phyloP scores from a whole-genome alignment of 2,888 invertebrate genomes.

The Pardosa pseudoannulata region DNA sequence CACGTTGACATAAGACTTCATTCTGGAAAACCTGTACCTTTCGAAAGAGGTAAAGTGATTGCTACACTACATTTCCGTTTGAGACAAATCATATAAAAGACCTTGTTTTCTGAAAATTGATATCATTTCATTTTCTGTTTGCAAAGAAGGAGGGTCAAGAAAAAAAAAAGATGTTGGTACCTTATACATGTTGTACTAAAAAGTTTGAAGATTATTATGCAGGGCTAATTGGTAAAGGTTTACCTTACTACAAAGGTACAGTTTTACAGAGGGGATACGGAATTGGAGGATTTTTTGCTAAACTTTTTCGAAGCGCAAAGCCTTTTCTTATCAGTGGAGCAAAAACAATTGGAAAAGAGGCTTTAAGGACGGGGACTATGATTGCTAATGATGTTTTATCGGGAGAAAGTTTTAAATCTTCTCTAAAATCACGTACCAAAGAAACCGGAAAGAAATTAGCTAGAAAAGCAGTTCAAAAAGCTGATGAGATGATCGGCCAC shows the following conservation, averaged over 20 bases:
- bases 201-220: conserved; percentile 26
- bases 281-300: conserved; percentile 36
- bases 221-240: conserved; percentile 33
- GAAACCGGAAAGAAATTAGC: conserved; percentile 23
- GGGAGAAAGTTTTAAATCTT: conserved; percentile 23
- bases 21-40: conserved; percentile 12
- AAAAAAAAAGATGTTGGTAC: neutral
- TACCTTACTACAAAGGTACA: conserved; percentile 31
- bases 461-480: conserved; percentile 8
- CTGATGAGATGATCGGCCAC: too few species aligned
- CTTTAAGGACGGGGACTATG: conserved; percentile 21
- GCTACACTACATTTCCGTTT: neutral
- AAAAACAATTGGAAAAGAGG: conserved; percentile 43
- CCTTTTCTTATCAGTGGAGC: conserved; percentile 48
- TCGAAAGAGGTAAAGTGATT: conserved; percentile 21
- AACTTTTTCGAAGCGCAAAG: conserved; percentile 45
- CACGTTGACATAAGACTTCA: conserved; percentile 3
- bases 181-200: neutral
- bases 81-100: conserved; percentile 23
- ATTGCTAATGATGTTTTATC: conserved; percentile 38
- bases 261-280: conserved; percentile 25
- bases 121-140: neutral
- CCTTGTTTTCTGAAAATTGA: neutral
- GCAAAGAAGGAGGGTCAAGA: neutral
- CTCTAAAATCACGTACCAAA: conserved; percentile 20